Evolutionary conservation across 1,140 invertebrate genomes (phyloP).

Genomic region (Zaprionus tsacasi): DNA sequence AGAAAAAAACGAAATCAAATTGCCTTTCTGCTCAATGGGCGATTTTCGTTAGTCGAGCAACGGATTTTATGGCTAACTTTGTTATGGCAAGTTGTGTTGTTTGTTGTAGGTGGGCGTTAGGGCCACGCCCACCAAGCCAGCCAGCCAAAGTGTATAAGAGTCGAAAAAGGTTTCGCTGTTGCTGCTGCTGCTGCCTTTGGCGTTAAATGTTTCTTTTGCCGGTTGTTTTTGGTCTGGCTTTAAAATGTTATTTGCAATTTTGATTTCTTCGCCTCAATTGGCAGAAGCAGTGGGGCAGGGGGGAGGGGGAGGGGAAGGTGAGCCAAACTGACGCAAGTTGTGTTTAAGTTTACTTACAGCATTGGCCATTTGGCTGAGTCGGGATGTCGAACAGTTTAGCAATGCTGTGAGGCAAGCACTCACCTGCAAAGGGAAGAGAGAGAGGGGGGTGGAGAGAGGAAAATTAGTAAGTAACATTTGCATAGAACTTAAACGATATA

Average conservation of each 20-base stretch:
- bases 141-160: background rate
- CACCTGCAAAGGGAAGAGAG: slow-evolving; percentile 48
- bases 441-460: background rate
- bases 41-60: slow-evolving; percentile 73
- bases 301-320: background rate
- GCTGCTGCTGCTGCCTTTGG: slow-evolving; percentile 25
- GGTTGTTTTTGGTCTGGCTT: slow-evolving; percentile 32
- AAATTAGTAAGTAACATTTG: slow-evolving; percentile 46
- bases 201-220: slow-evolving; percentile 39
- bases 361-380: slow-evolving; percentile 44
- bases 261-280: slow-evolving; percentile 40
- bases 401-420: slow-evolving; percentile 51
- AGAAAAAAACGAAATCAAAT: slow-evolving; percentile 60
- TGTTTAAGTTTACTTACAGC: slow-evolving; percentile 57
- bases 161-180: slow-evolving; percentile 7
- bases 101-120: slow-evolving; percentile 28
- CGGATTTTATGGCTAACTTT: slow-evolving; percentile 68
- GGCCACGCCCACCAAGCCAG: slow-evolving; percentile 18
- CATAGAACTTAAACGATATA: background rate
- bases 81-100: slow-evolving; percentile 43
- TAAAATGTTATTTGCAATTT: slow-evolving; percentile 54
- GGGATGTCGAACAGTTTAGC: slow-evolving; percentile 37
- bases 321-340: slow-evolving; percentile 11
- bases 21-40: slow-evolving; percentile 66
- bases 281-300: background rate